Evolutionary conservation across 2,113 vertebrate genomes (phyloP).

Genomic region (Lanius ludovicianus): DNA sequence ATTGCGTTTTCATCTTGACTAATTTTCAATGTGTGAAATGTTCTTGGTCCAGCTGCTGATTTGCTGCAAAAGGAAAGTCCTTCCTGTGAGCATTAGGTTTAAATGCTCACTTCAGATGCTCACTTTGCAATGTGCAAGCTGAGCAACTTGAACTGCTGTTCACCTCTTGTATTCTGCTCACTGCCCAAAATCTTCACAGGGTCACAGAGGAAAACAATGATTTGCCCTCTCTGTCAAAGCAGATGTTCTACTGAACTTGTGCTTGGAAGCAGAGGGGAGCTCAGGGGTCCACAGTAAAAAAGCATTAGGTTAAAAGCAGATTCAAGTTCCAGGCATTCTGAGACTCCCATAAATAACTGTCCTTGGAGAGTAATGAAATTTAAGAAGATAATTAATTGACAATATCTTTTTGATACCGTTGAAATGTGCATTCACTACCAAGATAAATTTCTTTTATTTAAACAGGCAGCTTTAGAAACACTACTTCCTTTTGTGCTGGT

Average conservation of each 20-base stretch:
- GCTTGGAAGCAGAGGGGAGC: background rate
- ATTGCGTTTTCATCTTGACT: background rate
- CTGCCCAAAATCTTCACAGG: background rate
- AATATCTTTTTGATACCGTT: background rate
- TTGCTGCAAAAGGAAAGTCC: background rate
- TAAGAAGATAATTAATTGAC: constrained; percentile 7
- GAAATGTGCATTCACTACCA: background rate
- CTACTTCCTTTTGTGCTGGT: background rate
- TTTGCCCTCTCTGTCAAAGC: background rate
- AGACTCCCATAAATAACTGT: background rate
- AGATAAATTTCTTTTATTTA: background rate
- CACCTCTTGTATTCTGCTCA: background rate
- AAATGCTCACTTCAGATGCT: background rate
- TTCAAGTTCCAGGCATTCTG: background rate
- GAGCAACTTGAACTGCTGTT: constrained; percentile 17
- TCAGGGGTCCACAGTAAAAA: background rate
- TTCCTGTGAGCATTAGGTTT: background rate
- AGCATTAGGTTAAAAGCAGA: background rate
- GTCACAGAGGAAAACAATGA: background rate
- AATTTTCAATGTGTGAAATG: constrained; percentile 32
- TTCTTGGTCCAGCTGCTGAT: background rate
- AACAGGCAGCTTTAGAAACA: background rate
- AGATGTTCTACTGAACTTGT: background rate
- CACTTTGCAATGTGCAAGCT: background rate
- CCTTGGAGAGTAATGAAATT: background rate